phyloP scores from a whole-genome alignment of 2,113 vertebrate genomes.

The Zapornia atra region DNA sequence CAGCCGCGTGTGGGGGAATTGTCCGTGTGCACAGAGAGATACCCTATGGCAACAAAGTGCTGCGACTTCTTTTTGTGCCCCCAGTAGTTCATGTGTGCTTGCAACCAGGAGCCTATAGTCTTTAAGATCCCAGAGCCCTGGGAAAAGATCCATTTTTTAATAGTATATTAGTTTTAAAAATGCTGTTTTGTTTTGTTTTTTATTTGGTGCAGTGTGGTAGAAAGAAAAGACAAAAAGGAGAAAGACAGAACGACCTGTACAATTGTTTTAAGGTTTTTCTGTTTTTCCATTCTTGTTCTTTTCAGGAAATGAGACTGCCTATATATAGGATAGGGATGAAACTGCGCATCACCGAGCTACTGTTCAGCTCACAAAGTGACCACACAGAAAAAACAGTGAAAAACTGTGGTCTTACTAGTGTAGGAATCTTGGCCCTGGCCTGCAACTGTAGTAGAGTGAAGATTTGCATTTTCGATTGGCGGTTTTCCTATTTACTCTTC shows the following conservation, averaged over 20 bases:
- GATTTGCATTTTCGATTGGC: conserved; percentile 54
- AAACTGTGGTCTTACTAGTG: background rate
- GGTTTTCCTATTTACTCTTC: conserved; percentile 62
- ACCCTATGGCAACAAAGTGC: background rate
- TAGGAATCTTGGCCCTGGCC: background rate
- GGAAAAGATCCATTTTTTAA: background rate
- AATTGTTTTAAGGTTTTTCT: background rate
- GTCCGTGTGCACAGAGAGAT: background rate
- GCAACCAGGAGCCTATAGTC: background rate
- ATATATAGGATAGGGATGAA: background rate
- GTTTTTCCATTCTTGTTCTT: background rate
- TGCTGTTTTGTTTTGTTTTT: background rate
- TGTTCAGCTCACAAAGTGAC: background rate
- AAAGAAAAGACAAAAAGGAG: background rate
- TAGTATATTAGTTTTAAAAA: background rate
- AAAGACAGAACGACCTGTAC: background rate
- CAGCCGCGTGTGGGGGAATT: background rate
- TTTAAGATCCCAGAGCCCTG: background rate
- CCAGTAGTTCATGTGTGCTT: background rate
- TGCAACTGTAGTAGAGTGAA: conserved; percentile 29
- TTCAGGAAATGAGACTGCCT: conserved; percentile 18
- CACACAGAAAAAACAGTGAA: conserved; percentile 11
- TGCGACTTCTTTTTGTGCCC: background rate
- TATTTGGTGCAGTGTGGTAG: background rate
- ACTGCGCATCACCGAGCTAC: background rate